These are phyloP conservation scores for Pseudomugil tenellus DNA, from an alignment of 2,797 vertebrate species.

Conservation along the genomic window DNA sequence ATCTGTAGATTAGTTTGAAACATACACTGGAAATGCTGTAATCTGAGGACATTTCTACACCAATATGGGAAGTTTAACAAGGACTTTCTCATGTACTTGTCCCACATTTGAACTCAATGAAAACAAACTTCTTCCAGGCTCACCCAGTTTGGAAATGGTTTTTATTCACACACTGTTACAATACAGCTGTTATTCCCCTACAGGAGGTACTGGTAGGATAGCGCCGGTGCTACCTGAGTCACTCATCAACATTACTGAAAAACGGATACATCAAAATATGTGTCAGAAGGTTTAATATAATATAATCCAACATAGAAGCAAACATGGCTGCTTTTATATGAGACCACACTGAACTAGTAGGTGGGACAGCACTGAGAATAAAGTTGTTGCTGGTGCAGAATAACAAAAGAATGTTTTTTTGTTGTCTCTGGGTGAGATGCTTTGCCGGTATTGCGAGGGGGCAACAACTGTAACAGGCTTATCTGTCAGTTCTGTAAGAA, in stretches of 20 bases:
- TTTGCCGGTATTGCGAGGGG: neutral
- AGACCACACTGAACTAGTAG: neutral
- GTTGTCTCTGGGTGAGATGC: neutral
- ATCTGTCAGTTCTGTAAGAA: neutral
- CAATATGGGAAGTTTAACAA: neutral
- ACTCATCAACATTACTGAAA: neutral
- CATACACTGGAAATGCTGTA: slow-evolving; percentile 9
- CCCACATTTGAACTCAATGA: neutral
- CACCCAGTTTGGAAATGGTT: neutral
- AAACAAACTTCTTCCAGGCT: neutral
- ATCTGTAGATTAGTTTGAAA: slow-evolving; percentile 12
- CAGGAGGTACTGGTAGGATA: neutral
- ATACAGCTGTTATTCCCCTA: neutral
- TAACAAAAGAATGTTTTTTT: neutral
- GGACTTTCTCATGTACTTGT: neutral
- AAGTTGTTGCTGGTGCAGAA: neutral
- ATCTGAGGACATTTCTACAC: neutral
- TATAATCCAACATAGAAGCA: neutral
- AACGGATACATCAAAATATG: neutral
- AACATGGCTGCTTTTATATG: neutral
- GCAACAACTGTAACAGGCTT: neutral
- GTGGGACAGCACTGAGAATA: neutral
- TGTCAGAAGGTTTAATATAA: neutral
- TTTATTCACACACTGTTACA: neutral
- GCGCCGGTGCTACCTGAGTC: neutral